phyloP scores from a whole-genome alignment of 2,113 vertebrate genomes.

The Ardeotis arabs region DNA sequence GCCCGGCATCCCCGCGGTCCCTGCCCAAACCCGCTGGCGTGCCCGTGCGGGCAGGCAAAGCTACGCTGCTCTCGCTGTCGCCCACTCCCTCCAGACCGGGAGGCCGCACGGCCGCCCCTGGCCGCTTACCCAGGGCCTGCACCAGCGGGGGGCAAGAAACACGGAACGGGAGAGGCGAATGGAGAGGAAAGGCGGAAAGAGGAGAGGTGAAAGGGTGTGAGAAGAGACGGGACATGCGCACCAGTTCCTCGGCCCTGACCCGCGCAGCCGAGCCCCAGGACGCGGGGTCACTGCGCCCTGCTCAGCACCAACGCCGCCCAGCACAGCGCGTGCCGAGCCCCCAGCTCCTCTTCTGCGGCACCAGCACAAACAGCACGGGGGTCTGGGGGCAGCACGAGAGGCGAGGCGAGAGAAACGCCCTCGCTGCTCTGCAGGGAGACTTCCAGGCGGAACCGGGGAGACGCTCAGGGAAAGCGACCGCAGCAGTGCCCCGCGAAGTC shows the following conservation, averaged over 20 bases:
- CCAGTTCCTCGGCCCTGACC: rapidly evolving
- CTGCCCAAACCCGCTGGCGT: background rate
- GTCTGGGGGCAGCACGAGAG: too few relatives aligned
- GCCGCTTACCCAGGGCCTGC: background rate
- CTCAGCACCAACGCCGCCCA: background rate
- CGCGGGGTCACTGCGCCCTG: rapidly evolving
- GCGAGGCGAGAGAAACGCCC: background rate
- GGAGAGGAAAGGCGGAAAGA: background rate
- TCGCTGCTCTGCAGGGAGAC: rapidly evolving
- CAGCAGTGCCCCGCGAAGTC: background rate
- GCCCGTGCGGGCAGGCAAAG: background rate
- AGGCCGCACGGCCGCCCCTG: too few relatives aligned
- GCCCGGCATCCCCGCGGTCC: rapidly evolving
- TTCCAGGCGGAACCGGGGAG: rapidly evolving
- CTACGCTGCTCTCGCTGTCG: background rate
- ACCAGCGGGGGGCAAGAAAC: background rate
- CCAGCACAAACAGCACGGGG: rapidly evolving
- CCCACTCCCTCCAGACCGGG: background rate
- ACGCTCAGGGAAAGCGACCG: background rate
- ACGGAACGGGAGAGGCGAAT: background rate
- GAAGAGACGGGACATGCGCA: background rate
- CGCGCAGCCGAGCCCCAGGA: background rate
- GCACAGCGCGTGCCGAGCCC: rapidly evolving
- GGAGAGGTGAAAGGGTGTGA: background rate
- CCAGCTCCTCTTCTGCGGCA: rapidly evolving